Conservation (phyloP, 2,888 invertebrate species). For the Spicauda simplicius region DNA sequence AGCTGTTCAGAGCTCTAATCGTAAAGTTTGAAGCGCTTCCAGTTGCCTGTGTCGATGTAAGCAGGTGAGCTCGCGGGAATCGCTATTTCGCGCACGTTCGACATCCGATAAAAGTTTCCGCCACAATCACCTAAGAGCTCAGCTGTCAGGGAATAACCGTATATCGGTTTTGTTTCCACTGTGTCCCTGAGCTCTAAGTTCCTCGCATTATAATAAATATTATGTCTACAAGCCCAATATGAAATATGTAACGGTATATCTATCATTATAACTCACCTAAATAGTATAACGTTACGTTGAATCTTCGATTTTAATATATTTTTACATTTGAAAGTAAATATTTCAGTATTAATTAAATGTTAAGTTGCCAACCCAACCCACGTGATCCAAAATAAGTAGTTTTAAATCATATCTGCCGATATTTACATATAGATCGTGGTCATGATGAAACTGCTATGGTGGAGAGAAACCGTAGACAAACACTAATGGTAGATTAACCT, state of each 20-base stretch:
- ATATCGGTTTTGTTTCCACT: slow-evolving; percentile 81
- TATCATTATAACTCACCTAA: neutral
- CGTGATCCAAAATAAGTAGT: too few species aligned
- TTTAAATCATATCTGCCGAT: too few species aligned
- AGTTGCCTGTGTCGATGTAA: slow-evolving; percentile 51
- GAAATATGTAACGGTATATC: neutral
- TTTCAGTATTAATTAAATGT: too few species aligned
- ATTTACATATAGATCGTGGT: too few species aligned
- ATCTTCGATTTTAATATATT: too few species aligned
- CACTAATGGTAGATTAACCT: too few species aligned
- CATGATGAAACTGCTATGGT: too few species aligned
- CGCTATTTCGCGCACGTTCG: slow-evolving; percentile 83
- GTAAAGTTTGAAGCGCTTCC: slow-evolving; percentile 32
- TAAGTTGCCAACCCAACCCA: too few species aligned
- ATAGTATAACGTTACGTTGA: too few species aligned
- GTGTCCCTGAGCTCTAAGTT: slow-evolving; percentile 56
- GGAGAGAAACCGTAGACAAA: too few species aligned
- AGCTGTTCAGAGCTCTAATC: slow-evolving; percentile 19
- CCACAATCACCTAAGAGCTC: slow-evolving; percentile 86
- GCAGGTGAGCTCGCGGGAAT: slow-evolving; percentile 79
- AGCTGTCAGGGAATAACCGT: slow-evolving; percentile 83
- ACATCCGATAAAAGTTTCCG: slow-evolving; percentile 85
- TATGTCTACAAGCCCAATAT: slow-evolving; percentile 1
- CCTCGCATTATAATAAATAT: slow-evolving; percentile 28
- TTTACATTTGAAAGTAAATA: too few species aligned